Conservation (phyloP, 2,797 vertebrate genomes). For the Bryconaethiops microstoma region DNA sequence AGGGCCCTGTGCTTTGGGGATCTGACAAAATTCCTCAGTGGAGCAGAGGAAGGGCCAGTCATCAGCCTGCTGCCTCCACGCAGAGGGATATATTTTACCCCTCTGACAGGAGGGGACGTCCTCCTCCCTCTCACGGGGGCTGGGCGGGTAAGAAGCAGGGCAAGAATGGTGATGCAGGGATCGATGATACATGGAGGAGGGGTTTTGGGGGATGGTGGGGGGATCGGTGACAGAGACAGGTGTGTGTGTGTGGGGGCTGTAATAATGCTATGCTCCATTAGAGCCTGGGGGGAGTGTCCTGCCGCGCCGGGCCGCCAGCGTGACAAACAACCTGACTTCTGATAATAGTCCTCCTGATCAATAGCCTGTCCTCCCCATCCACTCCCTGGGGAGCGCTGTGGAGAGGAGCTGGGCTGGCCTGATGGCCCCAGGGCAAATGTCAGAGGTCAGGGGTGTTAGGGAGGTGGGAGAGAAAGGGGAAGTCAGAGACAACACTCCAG, state of each 20-base stretch:
- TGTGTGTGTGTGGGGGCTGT: slow-evolving; percentile 63
- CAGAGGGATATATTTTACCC: slow-evolving; percentile 63
- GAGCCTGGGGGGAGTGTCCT: slow-evolving; percentile 67
- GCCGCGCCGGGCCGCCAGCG: slow-evolving; percentile 69
- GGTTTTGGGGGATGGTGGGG: slow-evolving; percentile 3
- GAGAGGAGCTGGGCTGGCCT: slow-evolving; percentile 37
- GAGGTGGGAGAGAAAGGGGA: slow-evolving; percentile 28
- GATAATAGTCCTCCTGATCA: slow-evolving; percentile 81
- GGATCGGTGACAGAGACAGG: slow-evolving; percentile 72
- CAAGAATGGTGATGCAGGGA: slow-evolving; percentile 68
- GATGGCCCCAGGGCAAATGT: slow-evolving; percentile 45
- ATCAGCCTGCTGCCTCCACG: slow-evolving; percentile 59
- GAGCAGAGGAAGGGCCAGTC: slow-evolving; percentile 54
- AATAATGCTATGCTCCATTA: slow-evolving; percentile 72
- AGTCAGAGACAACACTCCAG: slow-evolving; percentile 27
- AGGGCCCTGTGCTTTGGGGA: slow-evolving; percentile 35
- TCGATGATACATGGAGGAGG: slow-evolving; percentile 74
- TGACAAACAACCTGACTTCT: slow-evolving; percentile 79
- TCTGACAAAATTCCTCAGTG: slow-evolving; percentile 38
- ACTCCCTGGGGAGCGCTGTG: slow-evolving; percentile 43
- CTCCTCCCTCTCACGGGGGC: slow-evolving; percentile 52
- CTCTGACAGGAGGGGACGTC: slow-evolving; percentile 60
- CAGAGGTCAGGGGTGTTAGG: slow-evolving; percentile 43
- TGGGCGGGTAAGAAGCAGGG: slow-evolving; percentile 47
- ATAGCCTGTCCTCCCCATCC: slow-evolving; percentile 68